phyloP scores from a whole-genome alignment of 2,113 vertebrate genomes.

The Pollachius pollachius region DNA sequence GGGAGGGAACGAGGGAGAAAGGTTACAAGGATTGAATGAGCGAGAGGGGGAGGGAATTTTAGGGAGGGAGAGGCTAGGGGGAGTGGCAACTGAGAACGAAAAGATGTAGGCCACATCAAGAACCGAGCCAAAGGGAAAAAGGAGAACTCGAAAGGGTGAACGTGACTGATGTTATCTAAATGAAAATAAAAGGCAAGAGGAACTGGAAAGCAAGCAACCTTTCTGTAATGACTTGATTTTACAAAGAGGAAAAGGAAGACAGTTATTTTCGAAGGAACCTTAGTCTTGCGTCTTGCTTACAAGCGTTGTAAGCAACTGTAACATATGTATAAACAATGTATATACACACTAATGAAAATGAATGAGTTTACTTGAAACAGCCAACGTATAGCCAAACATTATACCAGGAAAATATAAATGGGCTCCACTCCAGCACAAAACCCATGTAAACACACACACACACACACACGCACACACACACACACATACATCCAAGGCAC shows the following conservation, averaged over 20 bases:
- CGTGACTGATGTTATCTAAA: neutral
- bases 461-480: constrained; percentile 8
- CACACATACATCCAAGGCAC: neutral
- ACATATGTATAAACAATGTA: neutral
- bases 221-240: neutral
- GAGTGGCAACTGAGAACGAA: neutral
- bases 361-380: too few relatives aligned
- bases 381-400: too few relatives aligned
- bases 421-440: too few relatives aligned
- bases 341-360: too few relatives aligned
- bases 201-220: neutral
- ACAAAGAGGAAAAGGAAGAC: neutral
- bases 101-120: neutral
- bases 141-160: neutral
- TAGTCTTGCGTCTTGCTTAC: neutral
- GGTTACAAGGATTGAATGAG: too few relatives aligned
- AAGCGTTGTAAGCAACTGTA: neutral
- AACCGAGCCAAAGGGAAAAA: constrained; percentile 29
- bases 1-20: too few relatives aligned
- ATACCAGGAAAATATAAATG: too few relatives aligned
- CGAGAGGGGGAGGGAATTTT: constrained; percentile 10
- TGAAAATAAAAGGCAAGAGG: neutral
- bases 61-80: constrained; percentile 19
- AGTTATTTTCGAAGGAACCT: too few relatives aligned
- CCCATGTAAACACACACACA: neutral